Base-by-base conservation (phyloP, 2,113 vertebrate genomes). In the Clupea harengus region DNA sequence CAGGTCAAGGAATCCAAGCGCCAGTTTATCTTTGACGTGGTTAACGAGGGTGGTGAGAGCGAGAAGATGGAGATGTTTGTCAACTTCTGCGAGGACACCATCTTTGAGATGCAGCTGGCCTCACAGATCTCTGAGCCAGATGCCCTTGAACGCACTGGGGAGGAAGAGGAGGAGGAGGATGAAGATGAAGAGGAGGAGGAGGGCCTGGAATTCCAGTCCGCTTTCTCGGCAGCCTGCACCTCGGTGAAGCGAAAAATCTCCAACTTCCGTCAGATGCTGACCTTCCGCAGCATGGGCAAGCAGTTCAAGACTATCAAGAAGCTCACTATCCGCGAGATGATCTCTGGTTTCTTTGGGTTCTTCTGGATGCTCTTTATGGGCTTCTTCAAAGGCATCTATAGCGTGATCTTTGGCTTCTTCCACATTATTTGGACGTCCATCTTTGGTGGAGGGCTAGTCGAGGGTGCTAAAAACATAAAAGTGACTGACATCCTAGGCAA, bases 41-140 rank as follows among this genome's bases (percentile, higher is more conserved):
- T 99, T 89, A 99, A 99, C 5, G 97, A 99, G 94, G 98, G 98
- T 0, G 96, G 95, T 2, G 98, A 99, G 89, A 98, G 98, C 82
- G 98, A 99, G 90, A 99, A 99, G 93, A 99, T 99, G 98, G 98
- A 99, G 89, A 95, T 99, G 75, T 99, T 99, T 85, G 98, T 99
- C 28, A 99, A 98, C 89, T 99, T 99, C 93, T 99, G 98, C 7
- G 98, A 99, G 91, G 98, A 99, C 88, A 99, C 98, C 0, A 99
- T 99, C 89, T 99, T 99, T 95, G 98, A 99, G 95, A 99, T 99
- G 98, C 98, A 99, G 84, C 91, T 99, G 87, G 98, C 98, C 6
- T 99, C 98, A 0, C 96, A 99, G 94, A 99, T 99, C 91, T 99
- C 98, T 0, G 98, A 99, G 86, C 95, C 96, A 0, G 98, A 98